Conservation (phyloP, 2,888 invertebrate species). For the Phortica okadai region DNA sequence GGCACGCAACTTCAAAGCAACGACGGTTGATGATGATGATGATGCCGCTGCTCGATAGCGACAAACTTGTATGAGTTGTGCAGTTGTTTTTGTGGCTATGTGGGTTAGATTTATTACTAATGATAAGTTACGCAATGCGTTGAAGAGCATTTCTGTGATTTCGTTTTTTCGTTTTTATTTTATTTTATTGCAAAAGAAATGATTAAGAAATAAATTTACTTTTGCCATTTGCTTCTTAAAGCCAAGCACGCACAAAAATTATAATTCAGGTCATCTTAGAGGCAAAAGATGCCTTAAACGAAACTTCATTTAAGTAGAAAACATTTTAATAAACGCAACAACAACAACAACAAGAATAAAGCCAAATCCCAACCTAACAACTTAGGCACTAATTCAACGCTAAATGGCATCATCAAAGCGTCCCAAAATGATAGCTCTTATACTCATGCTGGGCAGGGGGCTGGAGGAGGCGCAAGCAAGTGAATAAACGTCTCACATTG, state of each 20-base stretch:
- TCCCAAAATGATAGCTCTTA: constrained; percentile 20
- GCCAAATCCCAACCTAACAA: constrained; percentile 18
- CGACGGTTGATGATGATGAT: neutral
- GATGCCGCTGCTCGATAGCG: neutral
- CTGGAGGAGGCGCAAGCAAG: neutral
- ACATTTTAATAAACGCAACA: constrained; percentile 6
- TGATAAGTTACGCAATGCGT: too few species aligned
- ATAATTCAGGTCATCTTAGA: neutral
- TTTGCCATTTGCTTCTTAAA: too few species aligned
- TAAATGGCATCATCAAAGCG: constrained; percentile 27
- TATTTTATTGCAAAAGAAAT: neutral
- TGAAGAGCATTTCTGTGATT: too few species aligned
- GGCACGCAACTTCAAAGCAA: neutral
- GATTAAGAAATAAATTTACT: too few species aligned
- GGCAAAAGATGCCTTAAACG: neutral
- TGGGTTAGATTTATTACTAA: too few species aligned
- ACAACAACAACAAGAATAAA: neutral
- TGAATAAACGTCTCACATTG: neutral
- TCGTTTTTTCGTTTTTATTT: neutral
- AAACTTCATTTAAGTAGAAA: neutral
- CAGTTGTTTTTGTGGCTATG: neutral
- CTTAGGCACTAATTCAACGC: constrained; percentile 26
- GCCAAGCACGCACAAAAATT: neutral
- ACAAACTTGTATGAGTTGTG: neutral
- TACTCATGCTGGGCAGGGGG: neutral